Evolutionary conservation across 2,113 vertebrate genomes (phyloP), one percentile per base, ranked within the genome.

Genomic region (Andinoacara biseriatus): DNA sequence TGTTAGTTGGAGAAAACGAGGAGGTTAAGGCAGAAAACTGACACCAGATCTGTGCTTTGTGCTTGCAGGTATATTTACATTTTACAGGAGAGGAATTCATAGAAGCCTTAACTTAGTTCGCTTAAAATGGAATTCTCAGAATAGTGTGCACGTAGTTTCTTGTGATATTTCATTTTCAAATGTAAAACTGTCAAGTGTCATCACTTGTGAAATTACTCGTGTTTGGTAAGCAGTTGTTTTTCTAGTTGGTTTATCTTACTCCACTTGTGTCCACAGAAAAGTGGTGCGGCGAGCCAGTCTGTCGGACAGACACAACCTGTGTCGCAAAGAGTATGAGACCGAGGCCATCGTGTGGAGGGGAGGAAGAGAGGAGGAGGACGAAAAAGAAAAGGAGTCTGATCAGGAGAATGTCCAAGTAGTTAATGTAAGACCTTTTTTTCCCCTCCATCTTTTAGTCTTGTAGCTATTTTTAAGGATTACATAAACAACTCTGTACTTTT

Each of bases 301-400:
- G 78, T 98, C 97, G 0, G 97, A 99, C 93, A 93, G 98, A 86
- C 98, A 98, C 87, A 99, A 99, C 93, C 91, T 99, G 17, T 99
- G 98, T 92, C 95, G 97, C 60, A 98, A 99, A 89, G 98, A 99
- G 83, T 99, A 98, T 0, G 98, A 99, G 94, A 98, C 97, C 0
- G 98, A 99, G 83, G 98, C 98, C 91, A 98, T 99, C 0, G 95
- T 99, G 52, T 99, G 98, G 98, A 96, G 97, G 15, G 96, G 97
- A 86, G 97, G 96, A 2, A 84, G 94, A 69, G 94, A 94, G 88
- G 96, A 97, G 88, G 92, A 95, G 29, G 93, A 95, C 2, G 95
- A 95, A 3, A 91, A 95, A 29, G 97, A 98, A 93, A 95, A 94
- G 61, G 96, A 97, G 62, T 92, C 96, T 2, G 97, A 98, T 74